phyloP scores from a whole-genome alignment of 2,888 invertebrate genomes.

The Prostheceraeus crozeri region DNA sequence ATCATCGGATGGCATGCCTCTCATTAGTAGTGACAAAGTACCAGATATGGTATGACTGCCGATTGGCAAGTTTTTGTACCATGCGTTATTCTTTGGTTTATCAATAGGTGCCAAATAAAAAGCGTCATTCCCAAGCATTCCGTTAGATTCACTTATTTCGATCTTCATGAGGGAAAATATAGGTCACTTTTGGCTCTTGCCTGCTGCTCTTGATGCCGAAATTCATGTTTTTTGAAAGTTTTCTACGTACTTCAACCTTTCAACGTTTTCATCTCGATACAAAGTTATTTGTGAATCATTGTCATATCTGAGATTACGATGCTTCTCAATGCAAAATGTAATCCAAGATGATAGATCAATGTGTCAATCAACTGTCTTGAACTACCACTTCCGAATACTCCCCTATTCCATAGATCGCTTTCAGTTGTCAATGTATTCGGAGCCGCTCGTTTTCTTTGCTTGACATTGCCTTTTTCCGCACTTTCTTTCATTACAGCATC shows the following conservation, averaged over 20 bases:
- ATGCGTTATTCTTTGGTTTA: conserved; percentile 13
- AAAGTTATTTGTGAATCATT: conserved; percentile 9
- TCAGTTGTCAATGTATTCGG: not conserved
- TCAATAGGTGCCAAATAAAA: conserved; percentile 4
- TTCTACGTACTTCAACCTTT: conserved; percentile 9
- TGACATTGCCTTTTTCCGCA: conserved; percentile 18
- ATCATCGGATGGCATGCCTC: not conserved
- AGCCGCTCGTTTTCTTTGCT: conserved; percentile 10
- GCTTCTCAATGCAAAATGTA: conserved; percentile 20
- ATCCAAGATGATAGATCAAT: conserved; percentile 10
- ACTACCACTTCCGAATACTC: conserved; percentile 11
- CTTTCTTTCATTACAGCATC: conserved; percentile 21
- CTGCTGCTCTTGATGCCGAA: conserved; percentile 3
- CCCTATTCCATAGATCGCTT: not conserved
- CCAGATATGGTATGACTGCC: conserved; percentile 18
- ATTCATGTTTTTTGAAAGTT: not conserved
- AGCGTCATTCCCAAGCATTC: not conserved
- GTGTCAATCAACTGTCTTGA: conserved; percentile 7
- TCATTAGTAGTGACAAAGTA: not conserved
- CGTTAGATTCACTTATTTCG: not conserved
- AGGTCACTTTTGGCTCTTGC: conserved; percentile 2
- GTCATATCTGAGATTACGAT: conserved; percentile 1
- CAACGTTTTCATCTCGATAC: conserved; percentile 9
- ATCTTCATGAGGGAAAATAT: conserved; percentile 5
- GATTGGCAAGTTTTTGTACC: not conserved